Evolutionary conservation across 2,797 vertebrate genomes (phyloP).

Genomic region (Sarcoramphus papa): DNA sequence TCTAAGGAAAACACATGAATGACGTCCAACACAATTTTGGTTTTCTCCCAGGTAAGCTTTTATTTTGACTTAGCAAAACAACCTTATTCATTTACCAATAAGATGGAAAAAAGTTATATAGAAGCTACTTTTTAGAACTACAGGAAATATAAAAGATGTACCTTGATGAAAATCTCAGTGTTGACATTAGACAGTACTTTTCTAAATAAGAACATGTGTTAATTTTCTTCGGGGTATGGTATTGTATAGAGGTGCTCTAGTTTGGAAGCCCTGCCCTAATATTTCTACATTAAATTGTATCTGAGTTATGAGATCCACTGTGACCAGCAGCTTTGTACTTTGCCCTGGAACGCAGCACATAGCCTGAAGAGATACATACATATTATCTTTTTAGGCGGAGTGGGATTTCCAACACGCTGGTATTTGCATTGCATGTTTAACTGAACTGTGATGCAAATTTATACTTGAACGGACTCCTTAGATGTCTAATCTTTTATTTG

Average conservation of each 20-base stretch:
- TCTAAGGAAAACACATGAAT: neutral
- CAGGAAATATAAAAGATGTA: neutral
- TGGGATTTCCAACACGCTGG: neutral
- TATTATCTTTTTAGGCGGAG: constrained; percentile 57
- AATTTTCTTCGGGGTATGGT: neutral
- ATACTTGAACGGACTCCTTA: neutral
- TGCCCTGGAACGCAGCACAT: neutral
- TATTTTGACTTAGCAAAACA: neutral
- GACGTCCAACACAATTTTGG: neutral
- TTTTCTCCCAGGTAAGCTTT: neutral
- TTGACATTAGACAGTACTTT: neutral
- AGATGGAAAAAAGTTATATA: neutral
- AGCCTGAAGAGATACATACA: neutral
- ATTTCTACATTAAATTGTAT: neutral
- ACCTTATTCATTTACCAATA: neutral
- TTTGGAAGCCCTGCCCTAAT: neutral
- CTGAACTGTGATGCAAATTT: neutral
- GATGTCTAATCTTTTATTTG: constrained; percentile 7
- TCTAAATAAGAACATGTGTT: neutral
- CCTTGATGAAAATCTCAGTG: neutral
- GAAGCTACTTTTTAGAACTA: neutral
- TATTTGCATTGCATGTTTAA: constrained; percentile 39
- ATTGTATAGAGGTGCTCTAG: neutral
- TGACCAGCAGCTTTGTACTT: neutral
- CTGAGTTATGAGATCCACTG: neutral